Evolutionary conservation across 92 coral and sea anemone genomes (phyloP), one percentile per base, ranked within the genome.

Genomic region (Pocillopora meandrina): DNA sequence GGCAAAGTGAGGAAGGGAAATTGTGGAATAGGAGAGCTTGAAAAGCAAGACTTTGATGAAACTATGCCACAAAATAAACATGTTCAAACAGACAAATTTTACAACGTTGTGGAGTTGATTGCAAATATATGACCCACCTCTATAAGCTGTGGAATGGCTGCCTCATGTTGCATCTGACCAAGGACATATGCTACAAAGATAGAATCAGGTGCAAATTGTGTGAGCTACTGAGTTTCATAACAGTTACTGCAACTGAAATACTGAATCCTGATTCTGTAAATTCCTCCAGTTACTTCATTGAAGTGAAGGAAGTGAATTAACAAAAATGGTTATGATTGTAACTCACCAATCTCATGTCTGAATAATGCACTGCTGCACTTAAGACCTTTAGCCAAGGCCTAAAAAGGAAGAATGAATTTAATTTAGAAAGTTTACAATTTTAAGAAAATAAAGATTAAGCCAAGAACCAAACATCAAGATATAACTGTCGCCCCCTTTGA

Each of bases 351-450:
- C 91, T 96, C 99, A 77, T 96, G 99, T 23, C 99, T 92, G 70
- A 96, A 96, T 34, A 96, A 87, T 57, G 98, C 99, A 91, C 99
- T 96, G 79, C 71, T 87, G 61, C 98, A 95, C 67, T 87, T 91
- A 12, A 96, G 93, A 61, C 99, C 99, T 71, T 91, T 95, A n/a
- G 99, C 93, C 57, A 96, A 86, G 55, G 99, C 99, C 99, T 96
- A 47, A 19, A 75, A 33, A 77, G 31, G 31, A 26, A 36, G 3
- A 16, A 12, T 71, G 58, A 64, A 72, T 9, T 49, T 55, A 35
- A 42, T 55, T 1, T 67, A 42, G 18, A 84, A 5, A 21, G 5
- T 12, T 12, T 12, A 12, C 5, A 55, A 34, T 67, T 12, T 74
- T 35, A 14, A 47, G 23, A 57, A 69, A 78, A 65, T 56, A 15